Conservation (phyloP, 2,888 invertebrate genomes). For the Synanthedon andrenaeformis region DNA sequence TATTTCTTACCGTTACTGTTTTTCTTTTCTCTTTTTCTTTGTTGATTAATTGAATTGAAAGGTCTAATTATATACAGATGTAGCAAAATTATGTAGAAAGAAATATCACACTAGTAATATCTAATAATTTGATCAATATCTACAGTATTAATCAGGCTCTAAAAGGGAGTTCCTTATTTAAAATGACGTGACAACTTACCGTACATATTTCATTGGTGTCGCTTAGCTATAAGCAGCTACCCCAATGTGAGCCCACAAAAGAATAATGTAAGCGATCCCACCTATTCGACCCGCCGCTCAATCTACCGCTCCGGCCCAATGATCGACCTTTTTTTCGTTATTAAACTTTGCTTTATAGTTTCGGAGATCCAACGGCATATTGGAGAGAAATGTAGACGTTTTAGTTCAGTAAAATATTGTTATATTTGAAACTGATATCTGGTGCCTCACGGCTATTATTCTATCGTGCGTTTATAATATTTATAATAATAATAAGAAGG, state of each 20-base stretch:
- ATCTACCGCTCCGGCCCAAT: constrained; percentile 3
- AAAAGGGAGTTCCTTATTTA: neutral
- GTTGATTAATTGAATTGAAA: too few species aligned
- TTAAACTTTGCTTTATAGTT: constrained; percentile 3
- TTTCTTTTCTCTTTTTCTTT: too few species aligned
- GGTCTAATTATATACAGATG: too few species aligned
- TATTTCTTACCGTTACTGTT: too few species aligned
- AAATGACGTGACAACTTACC: neutral
- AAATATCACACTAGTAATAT: too few species aligned
- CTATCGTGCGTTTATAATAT: too few species aligned
- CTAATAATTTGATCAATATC: neutral
- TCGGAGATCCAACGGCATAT: neutral
- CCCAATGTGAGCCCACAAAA: constrained; percentile 1
- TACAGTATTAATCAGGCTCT: neutral
- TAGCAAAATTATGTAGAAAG: too few species aligned
- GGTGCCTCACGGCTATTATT: too few species aligned
- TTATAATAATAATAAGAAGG: too few species aligned
- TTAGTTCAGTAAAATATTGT: too few species aligned
- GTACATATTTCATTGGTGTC: constrained; percentile 3
- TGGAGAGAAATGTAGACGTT: too few species aligned
- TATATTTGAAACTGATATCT: too few species aligned
- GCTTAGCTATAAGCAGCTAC: neutral
- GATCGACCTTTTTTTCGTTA: constrained; percentile 7
- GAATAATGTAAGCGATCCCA: constrained; percentile 9
- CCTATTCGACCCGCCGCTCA: constrained; percentile 6